Evolutionary conservation across 2,113 vertebrate genomes (phyloP), one percentile per base, ranked within the genome.

Genomic region (Rhynchopsitta pachyrhyncha): DNA sequence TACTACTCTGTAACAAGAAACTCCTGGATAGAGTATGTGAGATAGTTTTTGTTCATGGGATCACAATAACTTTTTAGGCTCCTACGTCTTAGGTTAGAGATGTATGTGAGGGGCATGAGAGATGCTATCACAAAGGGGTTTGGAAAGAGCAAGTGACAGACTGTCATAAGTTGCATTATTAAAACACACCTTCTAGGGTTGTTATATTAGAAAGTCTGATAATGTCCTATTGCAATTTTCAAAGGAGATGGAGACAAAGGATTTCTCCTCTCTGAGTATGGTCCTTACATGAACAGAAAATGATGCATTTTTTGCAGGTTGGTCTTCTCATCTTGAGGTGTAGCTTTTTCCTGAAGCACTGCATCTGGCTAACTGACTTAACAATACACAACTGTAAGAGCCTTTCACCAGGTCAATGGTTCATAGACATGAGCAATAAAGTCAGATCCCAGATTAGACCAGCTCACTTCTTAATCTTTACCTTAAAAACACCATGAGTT

Each of bases 41-140:
- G 37, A 62, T 2, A 55, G 29, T 47, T 70, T 50, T 17, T n/a
- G 42, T 31, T 57, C 39, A 33, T 52, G 33, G 57, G 79, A 37
- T 69, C 24, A 27, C 18, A 59, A 18, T 14, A 68, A 76, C 25
- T 50, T 66, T 1, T 50, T 67, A 16, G 16, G 3, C 15, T 93
- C 23, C 25, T 53, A 10, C 41, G 59, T 14, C 20, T 79, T 55
- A 24, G 2, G 29, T 25, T 75, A 44, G 39, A 75, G 28, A 52
- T 6, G 49, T 52, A 35, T 0, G 0, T 25, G 16, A 64, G 39
- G 18, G 5, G 8, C n/a, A 5, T 17, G 6, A 25, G 35, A 73
- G 15, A 14, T 46, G 29, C 19, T 77, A 22, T 42, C 31, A 73
- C 17, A 49, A 89, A 77, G 85, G 8, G 7, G 4, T 22, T 79